A percentile compares a stretch with the other conserved stretches of the same genome.
Evolutionary conservation across 2,113 vertebrate genomes (phyloP).

Genomic region (Mormyrus iriodes): DNA sequence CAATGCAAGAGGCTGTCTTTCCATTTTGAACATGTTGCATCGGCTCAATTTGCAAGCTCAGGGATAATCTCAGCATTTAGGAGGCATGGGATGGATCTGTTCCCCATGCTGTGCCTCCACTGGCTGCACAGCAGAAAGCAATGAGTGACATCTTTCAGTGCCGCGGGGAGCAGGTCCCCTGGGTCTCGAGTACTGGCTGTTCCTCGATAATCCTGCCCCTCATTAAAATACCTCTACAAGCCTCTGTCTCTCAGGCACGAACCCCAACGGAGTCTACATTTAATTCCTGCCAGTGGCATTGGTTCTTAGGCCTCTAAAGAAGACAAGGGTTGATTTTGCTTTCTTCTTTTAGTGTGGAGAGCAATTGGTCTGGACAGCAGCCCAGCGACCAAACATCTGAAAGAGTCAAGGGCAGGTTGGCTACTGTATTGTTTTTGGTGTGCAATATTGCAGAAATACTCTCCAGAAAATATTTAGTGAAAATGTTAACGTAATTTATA

Average conservation of each 20-base stretch:
- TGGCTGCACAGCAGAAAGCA: background rate
- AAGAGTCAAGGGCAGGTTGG: background rate
- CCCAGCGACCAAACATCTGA: background rate
- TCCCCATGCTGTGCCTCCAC: background rate
- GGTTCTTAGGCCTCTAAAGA: background rate
- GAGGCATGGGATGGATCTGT: background rate
- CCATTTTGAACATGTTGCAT: background rate
- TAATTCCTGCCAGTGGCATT: background rate
- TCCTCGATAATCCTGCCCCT: background rate
- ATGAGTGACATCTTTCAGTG: constrained; percentile 20
- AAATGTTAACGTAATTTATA: background rate
- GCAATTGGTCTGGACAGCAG: background rate
- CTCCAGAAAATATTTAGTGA: background rate
- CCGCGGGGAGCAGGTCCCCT: background rate
- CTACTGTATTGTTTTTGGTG: background rate
- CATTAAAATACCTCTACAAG: constrained; percentile 20
- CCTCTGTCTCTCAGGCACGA: background rate
- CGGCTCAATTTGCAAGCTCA: background rate
- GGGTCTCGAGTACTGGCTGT: background rate
- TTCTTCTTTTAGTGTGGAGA: background rate
- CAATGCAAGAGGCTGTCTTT: background rate
- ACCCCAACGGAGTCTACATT: background rate
- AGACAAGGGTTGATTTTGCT: background rate
- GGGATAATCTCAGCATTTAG: constrained; percentile 7
- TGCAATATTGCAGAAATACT: background rate